These are phyloP conservation scores for Chelonus formosanus DNA, from an alignment of 2,888 invertebrate species.

Conservation along the genomic window DNA sequence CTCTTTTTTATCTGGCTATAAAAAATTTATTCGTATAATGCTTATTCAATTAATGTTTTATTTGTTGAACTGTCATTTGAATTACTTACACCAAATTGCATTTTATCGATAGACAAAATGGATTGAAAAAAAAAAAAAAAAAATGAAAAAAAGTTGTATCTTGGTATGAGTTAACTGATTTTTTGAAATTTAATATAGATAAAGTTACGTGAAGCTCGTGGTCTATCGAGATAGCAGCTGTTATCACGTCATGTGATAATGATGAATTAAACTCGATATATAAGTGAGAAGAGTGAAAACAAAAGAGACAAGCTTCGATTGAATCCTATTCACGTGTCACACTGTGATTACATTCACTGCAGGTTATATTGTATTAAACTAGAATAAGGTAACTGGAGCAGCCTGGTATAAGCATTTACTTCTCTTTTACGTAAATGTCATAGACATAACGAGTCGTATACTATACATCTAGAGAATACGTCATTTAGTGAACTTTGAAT, in stretches of 20 bases:
- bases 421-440: background rate
- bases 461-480: background rate
- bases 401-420: background rate
- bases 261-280: constrained; percentile 22
- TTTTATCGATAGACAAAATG: too few species aligned
- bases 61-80: too few species aligned
- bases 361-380: too few species aligned
- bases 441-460: background rate
- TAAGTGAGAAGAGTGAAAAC: background rate
- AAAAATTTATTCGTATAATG: too few species aligned
- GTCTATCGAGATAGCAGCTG: constrained; percentile 7
- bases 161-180: too few species aligned
- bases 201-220: background rate
- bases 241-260: constrained; percentile 17
- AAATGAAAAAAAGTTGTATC: too few species aligned
- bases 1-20: too few species aligned
- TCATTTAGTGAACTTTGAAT: background rate
- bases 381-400: constrained; percentile 15
- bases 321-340: constrained; percentile 7
- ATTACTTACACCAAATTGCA: too few species aligned
- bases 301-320: constrained; percentile 10
- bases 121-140: too few species aligned
- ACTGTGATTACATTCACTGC: background rate
- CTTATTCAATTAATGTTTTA: too few species aligned
- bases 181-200: background rate